Evolutionary conservation across 2,797 vertebrate genomes (phyloP).

Genomic region (Manis crassicaudata): DNA sequence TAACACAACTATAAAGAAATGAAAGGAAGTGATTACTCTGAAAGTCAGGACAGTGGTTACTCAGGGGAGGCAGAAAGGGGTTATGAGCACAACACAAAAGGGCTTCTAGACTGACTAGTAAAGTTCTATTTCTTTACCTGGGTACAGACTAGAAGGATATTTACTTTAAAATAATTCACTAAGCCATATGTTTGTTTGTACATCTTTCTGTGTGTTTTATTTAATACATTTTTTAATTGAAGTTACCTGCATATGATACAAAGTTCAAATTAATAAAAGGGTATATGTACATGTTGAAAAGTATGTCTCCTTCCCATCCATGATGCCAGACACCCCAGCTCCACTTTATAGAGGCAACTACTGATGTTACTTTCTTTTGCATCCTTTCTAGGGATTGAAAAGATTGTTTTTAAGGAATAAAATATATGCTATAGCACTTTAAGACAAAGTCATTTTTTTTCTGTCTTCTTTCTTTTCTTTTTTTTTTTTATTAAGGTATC

Average conservation of each 20-base stretch:
- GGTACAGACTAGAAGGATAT: not conserved
- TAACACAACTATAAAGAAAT: slow-evolving; percentile 29
- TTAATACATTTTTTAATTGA: slow-evolving; percentile 14
- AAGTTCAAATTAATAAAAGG: slow-evolving; percentile 47
- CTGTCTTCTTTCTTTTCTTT: too few species aligned
- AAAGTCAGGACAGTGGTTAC: slow-evolving; percentile 1
- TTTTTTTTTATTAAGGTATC: too few species aligned
- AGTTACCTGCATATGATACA: slow-evolving; percentile 5
- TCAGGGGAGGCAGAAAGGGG: not conserved
- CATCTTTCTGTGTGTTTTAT: slow-evolving; percentile 28
- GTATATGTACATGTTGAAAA: not conserved
- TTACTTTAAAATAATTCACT: slow-evolving; percentile 41
- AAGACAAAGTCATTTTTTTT: not conserved
- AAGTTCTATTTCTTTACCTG: slow-evolving; percentile 39
- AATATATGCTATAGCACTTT: slow-evolving; percentile 32
- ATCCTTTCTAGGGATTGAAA: not conserved
- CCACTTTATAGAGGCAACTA: slow-evolving; percentile 2
- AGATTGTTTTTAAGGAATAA: slow-evolving; percentile 36
- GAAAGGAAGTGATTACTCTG: not conserved
- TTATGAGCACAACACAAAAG: slow-evolving; percentile 15
- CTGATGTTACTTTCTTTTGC: not conserved
- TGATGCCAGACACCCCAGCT: not conserved
- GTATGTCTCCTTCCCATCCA: not conserved
- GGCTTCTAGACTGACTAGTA: not conserved
- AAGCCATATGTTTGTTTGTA: not conserved